Conservation (phyloP, 2,797 vertebrate species). For the Trichosurus vulpecula region DNA sequence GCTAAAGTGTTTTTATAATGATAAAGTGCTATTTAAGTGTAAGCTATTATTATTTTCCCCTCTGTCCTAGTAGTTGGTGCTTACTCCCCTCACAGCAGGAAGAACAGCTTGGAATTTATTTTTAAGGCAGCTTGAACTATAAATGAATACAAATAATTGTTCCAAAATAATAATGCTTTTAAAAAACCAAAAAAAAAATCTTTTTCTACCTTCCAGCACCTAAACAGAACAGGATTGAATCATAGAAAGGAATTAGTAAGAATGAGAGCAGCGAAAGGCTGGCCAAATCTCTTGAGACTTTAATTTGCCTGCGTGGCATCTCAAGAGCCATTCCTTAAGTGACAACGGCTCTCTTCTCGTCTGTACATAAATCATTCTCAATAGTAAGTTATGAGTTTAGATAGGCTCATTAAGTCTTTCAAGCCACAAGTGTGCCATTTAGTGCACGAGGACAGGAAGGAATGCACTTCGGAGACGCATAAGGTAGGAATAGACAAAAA, state of each 20-base stretch:
- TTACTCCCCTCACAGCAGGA: neutral
- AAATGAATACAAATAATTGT: slow-evolving; percentile 12
- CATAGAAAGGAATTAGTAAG: neutral
- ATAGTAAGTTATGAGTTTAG: neutral
- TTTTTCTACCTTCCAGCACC: neutral
- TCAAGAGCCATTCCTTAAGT: slow-evolving; percentile 8
- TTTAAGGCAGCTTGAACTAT: neutral
- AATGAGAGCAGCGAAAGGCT: neutral
- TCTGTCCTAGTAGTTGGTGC: neutral
- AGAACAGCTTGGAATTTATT: neutral
- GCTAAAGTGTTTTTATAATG: neutral
- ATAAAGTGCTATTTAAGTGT: neutral
- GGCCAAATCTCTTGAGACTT: neutral
- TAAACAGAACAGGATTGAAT: slow-evolving; percentile 13
- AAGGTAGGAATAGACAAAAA: neutral
- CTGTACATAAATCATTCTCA: neutral
- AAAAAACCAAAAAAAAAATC: neutral
- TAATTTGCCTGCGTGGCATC: neutral
- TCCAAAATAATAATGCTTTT: slow-evolving; percentile 23
- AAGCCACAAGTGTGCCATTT: slow-evolving; percentile 41
- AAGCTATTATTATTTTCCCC: neutral
- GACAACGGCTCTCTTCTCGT: neutral
- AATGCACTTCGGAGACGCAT: slow-evolving; percentile 7
- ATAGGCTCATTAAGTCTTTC: slow-evolving; percentile 1
- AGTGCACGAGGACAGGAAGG: slow-evolving; percentile 9